A percentile compares a stretch with the other conserved stretches of the same genome.
Evolutionary conservation across 2,113 vertebrate genomes (phyloP).

Genomic region (Cryptoleucopteryx plumbea): DNA sequence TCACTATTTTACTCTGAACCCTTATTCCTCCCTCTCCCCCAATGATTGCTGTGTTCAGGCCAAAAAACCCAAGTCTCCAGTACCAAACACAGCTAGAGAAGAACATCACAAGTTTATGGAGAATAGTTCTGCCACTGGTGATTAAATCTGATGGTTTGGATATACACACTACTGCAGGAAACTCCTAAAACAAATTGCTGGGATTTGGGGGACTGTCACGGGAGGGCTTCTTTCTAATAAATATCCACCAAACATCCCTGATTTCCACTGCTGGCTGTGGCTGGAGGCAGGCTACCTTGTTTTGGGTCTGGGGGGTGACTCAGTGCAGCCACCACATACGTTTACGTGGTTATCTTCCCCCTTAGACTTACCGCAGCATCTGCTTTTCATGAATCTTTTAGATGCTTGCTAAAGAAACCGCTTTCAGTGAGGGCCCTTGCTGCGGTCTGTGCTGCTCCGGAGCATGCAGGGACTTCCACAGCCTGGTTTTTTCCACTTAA

Average conservation of each 20-base stretch:
- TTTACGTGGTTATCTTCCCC: not conserved
- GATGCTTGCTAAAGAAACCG: not conserved
- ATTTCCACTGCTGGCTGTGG: not conserved
- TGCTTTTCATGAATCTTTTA: not conserved
- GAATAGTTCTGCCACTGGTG: not conserved
- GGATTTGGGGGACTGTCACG: too few species aligned
- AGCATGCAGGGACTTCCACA: fast-evolving
- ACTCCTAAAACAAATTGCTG: not conserved
- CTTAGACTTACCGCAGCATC: fast-evolving
- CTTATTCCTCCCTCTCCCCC: not conserved
- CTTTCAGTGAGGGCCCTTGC: not conserved
- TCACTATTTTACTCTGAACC: not conserved
- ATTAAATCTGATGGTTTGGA: not conserved
- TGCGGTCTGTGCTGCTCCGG: not conserved
- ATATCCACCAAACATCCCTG: not conserved
- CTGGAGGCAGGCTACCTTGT: not conserved
- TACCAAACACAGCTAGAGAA: not conserved
- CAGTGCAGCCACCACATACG: fast-evolving
- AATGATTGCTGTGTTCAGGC: not conserved
- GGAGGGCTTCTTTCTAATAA: not conserved
- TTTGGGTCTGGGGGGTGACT: not conserved
- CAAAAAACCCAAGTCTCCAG: not conserved
- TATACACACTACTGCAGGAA: fast-evolving
- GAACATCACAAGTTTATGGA: not conserved
- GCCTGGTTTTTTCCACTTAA: not conserved